phyloP scores from a whole-genome alignment of 1,140 invertebrate genomes.

The Eulimnadia texana region DNA sequence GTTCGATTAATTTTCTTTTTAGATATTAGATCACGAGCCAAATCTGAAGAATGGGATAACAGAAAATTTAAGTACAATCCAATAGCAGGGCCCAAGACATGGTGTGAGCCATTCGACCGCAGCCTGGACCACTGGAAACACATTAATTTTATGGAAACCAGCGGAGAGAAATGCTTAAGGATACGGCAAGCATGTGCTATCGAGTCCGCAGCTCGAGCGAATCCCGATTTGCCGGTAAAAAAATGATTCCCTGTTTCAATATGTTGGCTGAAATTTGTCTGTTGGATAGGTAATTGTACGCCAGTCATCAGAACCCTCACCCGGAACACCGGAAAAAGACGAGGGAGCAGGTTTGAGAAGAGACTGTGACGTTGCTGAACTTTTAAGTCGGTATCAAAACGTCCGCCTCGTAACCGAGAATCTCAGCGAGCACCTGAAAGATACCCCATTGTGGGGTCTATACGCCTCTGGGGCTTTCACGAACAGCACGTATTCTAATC shows the following conservation, averaged over 20 bases:
- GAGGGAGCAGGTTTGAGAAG: not conserved
- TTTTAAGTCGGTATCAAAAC: slow-evolving; percentile 39
- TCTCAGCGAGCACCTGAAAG: slow-evolving; percentile 37
- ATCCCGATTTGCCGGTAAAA: slow-evolving; percentile 28
- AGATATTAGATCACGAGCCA: too few species aligned
- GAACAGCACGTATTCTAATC: slow-evolving; percentile 25
- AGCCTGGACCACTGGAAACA: not conserved
- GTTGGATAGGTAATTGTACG: slow-evolving; percentile 21
- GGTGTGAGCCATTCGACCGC: not conserved
- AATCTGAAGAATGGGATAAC: too few species aligned
- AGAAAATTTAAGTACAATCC: too few species aligned
- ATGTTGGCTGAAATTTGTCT: not conserved
- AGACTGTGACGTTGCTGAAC: slow-evolving; percentile 22
- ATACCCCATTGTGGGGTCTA: slow-evolving; percentile 45
- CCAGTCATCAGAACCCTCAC: slow-evolving; percentile 29
- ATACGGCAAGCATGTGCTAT: slow-evolving; percentile 45
- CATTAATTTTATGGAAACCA: not conserved
- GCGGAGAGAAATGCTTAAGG: not conserved
- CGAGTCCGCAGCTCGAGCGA: slow-evolving; percentile 45
- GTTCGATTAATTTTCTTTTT: too few species aligned
- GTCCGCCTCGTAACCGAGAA: slow-evolving; percentile 39
- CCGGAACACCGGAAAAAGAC: slow-evolving; percentile 24
- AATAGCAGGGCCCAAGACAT: not conserved
- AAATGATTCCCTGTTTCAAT: not conserved
- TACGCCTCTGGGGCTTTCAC: slow-evolving; percentile 35